Base-by-base conservation (phyloP, 2,888 invertebrate genomes). In the Marronus borbonicus region DNA sequence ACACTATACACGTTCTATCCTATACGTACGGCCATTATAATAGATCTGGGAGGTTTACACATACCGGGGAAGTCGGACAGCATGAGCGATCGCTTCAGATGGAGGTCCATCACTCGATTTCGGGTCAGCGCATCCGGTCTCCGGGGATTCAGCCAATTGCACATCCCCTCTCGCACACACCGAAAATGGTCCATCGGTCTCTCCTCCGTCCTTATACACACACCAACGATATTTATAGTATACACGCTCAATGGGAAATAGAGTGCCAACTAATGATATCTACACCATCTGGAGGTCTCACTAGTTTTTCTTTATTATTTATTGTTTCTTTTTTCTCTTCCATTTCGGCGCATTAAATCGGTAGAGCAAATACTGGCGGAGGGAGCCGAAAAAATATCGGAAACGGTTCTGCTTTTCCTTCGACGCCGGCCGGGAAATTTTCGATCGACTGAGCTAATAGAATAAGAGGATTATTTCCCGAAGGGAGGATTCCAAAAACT, bases 21-120 rank as follows among this genome's bases (percentile, higher is more conserved):
- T 52, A 52, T 52, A 52, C 52, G 52, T 58, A 52, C 62, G 68
- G 79, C 58, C n/a, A 76, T 78, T 76, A 77, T 79, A 80, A 80
- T 78, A 79, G 81, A 76, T 76, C 74, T 70, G 60, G 79, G 79
- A 80, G 80, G 79, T 81, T 79, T 80, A 80, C 80, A 75, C 79
- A 76, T 75, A 74, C 70, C 68, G 75, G 72, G 80, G 82, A 82
- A 84, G 81, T 82, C 79, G 83, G 85, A 86, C 86, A 84, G 84
- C 82, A 84, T 85, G 84, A 86, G 81, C 84, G 84, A 86, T 84
- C 81, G 84, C 82, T 80, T 79, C 82, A 82, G 83, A 84, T 83
- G 84, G 82, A 83, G 82, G 84, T 84, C 83, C 82, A 84, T 84
- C 84, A 84, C 82, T 83, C 82, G 80, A 81, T 80, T 81, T 78